phyloP scores from a whole-genome alignment of 2,797 vertebrate species.

The Botia kubotai region DNA sequence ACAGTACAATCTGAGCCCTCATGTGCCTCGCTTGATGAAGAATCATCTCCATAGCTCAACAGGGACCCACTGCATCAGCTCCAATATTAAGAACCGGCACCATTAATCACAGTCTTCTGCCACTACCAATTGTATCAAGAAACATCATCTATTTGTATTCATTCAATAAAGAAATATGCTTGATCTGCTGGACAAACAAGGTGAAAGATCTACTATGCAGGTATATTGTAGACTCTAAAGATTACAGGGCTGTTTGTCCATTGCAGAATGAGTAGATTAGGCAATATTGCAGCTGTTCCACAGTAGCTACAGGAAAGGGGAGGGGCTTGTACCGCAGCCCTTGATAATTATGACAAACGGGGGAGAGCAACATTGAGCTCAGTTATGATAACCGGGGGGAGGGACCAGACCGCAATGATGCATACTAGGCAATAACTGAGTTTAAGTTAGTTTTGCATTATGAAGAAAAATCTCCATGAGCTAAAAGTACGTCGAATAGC shows the following conservation, averaged over 20 bases:
- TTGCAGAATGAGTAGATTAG: background rate
- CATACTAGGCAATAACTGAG: background rate
- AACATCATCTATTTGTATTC: slow-evolving; percentile 31
- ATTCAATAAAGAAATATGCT: slow-evolving; percentile 11
- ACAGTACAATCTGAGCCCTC: slow-evolving; percentile 45
- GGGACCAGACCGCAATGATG: slow-evolving; percentile 29
- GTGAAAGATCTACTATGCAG: background rate
- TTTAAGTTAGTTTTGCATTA: slow-evolving; percentile 16
- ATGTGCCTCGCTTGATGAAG: slow-evolving; percentile 33
- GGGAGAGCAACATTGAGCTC: slow-evolving; percentile 27
- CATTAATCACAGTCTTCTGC: slow-evolving; percentile 25
- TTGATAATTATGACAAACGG: slow-evolving; percentile 35
- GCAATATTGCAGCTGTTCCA: background rate
- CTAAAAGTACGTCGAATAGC: background rate
- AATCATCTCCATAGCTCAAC: slow-evolving; percentile 37
- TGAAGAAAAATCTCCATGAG: background rate
- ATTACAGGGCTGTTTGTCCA: background rate
- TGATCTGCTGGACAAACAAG: background rate
- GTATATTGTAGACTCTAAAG: background rate
- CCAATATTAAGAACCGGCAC: slow-evolving; percentile 29
- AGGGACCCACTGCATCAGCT: slow-evolving; percentile 32
- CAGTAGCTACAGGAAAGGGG: background rate
- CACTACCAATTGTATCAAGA: slow-evolving; percentile 6
- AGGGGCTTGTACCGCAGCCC: slow-evolving; percentile 1
- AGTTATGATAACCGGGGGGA: slow-evolving; percentile 35